Percentiles rank a stretch among this genome's conserved stretches.
These are phyloP conservation scores for Clupea harengus DNA, from an alignment of 2,113 vertebrate species.

Conservation along the genomic window DNA sequence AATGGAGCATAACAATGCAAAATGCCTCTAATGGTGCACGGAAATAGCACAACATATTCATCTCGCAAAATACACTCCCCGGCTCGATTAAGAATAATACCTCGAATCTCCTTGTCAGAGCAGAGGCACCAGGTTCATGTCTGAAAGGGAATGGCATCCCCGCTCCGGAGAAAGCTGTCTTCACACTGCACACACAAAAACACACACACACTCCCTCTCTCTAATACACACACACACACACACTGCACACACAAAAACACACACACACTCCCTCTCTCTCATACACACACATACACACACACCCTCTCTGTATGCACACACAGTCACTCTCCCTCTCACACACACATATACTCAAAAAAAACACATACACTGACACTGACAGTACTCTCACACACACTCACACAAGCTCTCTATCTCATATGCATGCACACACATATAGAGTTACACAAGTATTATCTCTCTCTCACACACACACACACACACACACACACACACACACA, in stretches of 20 bases:
- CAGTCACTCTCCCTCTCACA: background rate
- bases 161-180: background rate
- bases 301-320: background rate
- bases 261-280: too few relatives aligned
- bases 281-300: background rate
- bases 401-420: background rate
- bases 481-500: background rate
- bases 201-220: background rate
- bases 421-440: background rate
- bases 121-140: conserved; percentile 28
- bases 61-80: conserved; percentile 80
- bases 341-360: background rate
- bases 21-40: conserved; percentile 83
- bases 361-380: background rate
- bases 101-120: conserved; percentile 45
- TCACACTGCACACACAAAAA: background rate
- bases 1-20: conserved; percentile 85
- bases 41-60: conserved; percentile 88
- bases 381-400: background rate
- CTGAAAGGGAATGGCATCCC: conserved; percentile 23
- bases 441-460: too few relatives aligned
- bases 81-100: conserved; percentile 83
- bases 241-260: background rate
- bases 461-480: background rate
- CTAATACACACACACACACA: background rate